These are phyloP conservation scores for Strix uralensis DNA, from an alignment of 2,113 vertebrate species.

Conservation along the genomic window DNA sequence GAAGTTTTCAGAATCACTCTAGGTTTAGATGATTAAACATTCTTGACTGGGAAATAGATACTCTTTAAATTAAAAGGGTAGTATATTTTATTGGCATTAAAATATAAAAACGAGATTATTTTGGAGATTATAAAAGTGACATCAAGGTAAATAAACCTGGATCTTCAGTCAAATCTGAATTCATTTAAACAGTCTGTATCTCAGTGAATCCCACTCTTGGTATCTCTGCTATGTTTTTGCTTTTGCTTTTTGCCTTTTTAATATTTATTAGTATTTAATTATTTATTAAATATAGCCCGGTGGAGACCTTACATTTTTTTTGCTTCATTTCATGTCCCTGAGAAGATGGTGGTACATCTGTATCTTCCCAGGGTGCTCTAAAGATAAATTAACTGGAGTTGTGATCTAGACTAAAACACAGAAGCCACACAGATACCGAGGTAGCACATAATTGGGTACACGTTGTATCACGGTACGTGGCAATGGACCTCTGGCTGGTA, in stretches of 20 bases:
- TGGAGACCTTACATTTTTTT: background rate
- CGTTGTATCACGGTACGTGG: accelerated
- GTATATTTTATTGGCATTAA: background rate
- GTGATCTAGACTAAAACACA: background rate
- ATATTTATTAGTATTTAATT: background rate
- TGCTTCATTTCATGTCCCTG: background rate
- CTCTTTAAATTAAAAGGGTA: background rate
- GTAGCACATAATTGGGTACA: background rate
- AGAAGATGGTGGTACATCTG: background rate
- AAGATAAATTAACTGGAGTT: background rate
- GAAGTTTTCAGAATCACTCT: background rate
- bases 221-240: background rate
- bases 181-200: background rate
- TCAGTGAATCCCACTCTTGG: background rate
- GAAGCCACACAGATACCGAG: background rate
- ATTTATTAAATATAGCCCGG: background rate
- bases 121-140: background rate
- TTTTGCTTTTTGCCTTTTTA: background rate
- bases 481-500: background rate
- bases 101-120: background rate
- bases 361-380: background rate
- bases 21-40: background rate
- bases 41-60: background rate
- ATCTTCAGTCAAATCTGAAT: background rate
- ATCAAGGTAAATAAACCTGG: background rate